Evolutionary conservation across 2,113 vertebrate species (phyloP), one percentile per base, ranked within the genome.

Genomic region (Ursus arctos): DNA sequence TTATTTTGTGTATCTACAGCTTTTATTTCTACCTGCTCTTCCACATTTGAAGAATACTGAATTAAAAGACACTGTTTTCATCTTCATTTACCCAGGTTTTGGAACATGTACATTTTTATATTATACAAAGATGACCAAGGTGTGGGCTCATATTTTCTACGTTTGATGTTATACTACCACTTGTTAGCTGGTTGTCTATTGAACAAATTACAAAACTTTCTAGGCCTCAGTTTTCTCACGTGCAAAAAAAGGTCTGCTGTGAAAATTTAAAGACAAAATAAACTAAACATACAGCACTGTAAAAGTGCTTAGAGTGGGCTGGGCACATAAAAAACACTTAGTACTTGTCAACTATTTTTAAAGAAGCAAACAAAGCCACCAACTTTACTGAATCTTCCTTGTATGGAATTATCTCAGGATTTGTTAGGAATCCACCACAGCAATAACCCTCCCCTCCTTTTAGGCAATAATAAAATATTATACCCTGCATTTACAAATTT

Each of bases 391-490:
- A 97, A 59, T 76, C 7, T 79, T 69, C 81, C 16, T 88, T 96
- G 71, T 77, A 69, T 55, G 80, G 65, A 88, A 49, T 65, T 59
- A 55, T 79, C 4, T 88, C 19, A 90, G 18, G 2, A 72, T 4
- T 89, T 92, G 63, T 10, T 90, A 93, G 28, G 22, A 21, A 92
- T 26, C 59, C 15, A n/a, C 6, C 22, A 31, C 16, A 84, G n/a
- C 26, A 87, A 77, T 53, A 91, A 61, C 15, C 4, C 0, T 63
- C 26, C 4, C 36, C 0, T n/a, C 7, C 7, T 0, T 71, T 77
- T 63, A 92, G 43, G 76, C 4, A 92, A 72, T 71, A 87, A 59
- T 51, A 94, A 95, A 96, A 95, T 19, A 94, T 51, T 92, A 81
- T 19, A 19, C 7, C 2, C 5, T 47, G 2, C 18, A 85, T 92